Base-by-base conservation (phyloP, 1,140 invertebrate genomes). In the Orius laevigatus region DNA sequence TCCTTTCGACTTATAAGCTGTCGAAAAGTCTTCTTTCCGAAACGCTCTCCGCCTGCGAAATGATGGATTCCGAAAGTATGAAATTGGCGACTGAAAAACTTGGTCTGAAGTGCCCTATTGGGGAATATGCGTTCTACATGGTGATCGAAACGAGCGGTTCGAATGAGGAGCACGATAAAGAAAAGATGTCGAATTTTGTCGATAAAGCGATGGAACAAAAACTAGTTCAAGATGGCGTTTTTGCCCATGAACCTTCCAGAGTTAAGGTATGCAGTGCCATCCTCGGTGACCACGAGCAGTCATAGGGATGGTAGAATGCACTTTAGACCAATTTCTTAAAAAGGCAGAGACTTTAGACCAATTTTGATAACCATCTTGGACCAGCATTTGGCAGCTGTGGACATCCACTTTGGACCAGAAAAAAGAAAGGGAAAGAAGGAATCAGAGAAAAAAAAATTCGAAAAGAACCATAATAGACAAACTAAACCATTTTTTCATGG, bases 11-110 rank as follows among this genome's bases (percentile, higher is more conserved):
- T 1, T 84, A 80, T 57, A 71, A 73, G 54, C 66, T 73, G 51
- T 81, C 84, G 0, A 86, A 81, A 62, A 61, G 60, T 2, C 73
- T 80, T 46, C 66, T 97, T 2, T 80, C 78, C 2, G 91, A 95
- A 68, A 86, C 94, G 52, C 63, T 98, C 12, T 94, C 91, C 18
- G 88, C 92, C 0, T 94, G 86, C 67, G 92, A 97, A 68, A 77
- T 96, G 66, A 83, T 95, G 48, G 92, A 97, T 63, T 66, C 67
- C 16, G 53, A 59, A 12, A 73, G 82, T 0, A 62, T 90, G 55
- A 64, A 69, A 5, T 67, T 73, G 40, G 74, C 76, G 1, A 68
- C 67, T 1, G 58, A 65, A 9, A 19, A 51, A 5, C 45, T 55
- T 5, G 49, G 57, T 6, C 20, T 55, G 2, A 46, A 51, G 8